Evolutionary conservation across 2,113 vertebrate genomes (phyloP), one percentile per base, ranked within the genome.

Genomic region (Notarius lentiginosus): DNA sequence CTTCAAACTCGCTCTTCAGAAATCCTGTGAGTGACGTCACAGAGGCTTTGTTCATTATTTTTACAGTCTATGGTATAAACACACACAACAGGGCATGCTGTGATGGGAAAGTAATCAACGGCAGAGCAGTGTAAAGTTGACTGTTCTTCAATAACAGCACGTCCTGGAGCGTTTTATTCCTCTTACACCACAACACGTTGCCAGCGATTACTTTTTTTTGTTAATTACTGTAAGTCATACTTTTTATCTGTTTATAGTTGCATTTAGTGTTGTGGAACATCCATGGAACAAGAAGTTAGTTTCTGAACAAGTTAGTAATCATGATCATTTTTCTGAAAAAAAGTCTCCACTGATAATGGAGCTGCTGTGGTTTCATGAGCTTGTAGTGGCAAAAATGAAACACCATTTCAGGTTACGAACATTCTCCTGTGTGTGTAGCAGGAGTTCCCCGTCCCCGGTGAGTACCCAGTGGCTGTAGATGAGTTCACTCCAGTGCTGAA

Each of bases 401-500:
- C 72, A 24, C 3, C 53, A n/a, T 47, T 47, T 84, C 70, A 76
- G 82, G 10, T 85, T 20, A 20, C 22, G 17, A 47, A 11, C 4
- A 60, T 41, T 84, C 55, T 84, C 72, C 9, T 72, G 68, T 72
- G 17, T 30, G 79, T 66, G 68, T 88, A 95, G 95, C 94, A 94
- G 49, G 94, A 95, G 87, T 95, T 94, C 61, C 92, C 93, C 0
- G 90, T 93, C 89, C 9, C 49, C 89, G 97, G 97, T 61, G 96
- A 96, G 88, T 97, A 97, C 2, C 93, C 94, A 0, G 95, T 95
- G 63, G 96, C 96, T 1, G 86, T 79, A 0, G 95, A 96, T 63
- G 95, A 95, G 84, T 96, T 94, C 83, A 94, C 93, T 4, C 94
- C 95, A 18, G 94, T 95, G 90, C 90, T 97, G 91, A 99, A 99